These are phyloP conservation scores for Monochamus saltuarius DNA, from an alignment of 1,140 invertebrate genomes.

Conservation along the genomic window DNA sequence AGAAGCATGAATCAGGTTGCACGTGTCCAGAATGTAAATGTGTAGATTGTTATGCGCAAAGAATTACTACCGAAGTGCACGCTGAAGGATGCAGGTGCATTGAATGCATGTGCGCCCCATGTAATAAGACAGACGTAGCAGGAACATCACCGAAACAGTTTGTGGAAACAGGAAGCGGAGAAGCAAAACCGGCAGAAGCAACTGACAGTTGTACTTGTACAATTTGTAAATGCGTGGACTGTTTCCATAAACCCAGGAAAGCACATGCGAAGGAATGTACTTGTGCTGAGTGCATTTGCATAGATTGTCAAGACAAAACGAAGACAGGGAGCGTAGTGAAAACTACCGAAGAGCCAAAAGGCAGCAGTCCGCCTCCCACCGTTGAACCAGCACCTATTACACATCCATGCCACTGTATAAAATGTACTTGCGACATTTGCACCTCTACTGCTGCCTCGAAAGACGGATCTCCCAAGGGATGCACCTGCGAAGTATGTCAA, in stretches of 20 bases:
- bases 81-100: constrained; percentile 13
- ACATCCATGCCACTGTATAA: neutral
- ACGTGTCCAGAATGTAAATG: too few species aligned
- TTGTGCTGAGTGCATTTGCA: constrained; percentile 7
- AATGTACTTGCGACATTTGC: neutral
- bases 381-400: neutral
- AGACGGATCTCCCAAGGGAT: neutral
- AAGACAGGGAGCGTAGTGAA: neutral
- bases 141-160: neutral
- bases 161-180: neutral
- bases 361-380: neutral
- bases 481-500: constrained; percentile 3
- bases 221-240: constrained; percentile 14
- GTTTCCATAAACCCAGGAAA: neutral
- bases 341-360: neutral
- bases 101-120: constrained; percentile 21
- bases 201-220: constrained; percentile 13
- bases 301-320: constrained; percentile 3
- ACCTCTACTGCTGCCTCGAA: too few species aligned
- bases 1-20: neutral
- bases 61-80: neutral
- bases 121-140: neutral
- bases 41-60: too few species aligned
- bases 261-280: neutral
- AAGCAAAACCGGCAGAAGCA: neutral